Conservation (phyloP, 1,140 invertebrate species). For the Drosophila seguyi region DNA sequence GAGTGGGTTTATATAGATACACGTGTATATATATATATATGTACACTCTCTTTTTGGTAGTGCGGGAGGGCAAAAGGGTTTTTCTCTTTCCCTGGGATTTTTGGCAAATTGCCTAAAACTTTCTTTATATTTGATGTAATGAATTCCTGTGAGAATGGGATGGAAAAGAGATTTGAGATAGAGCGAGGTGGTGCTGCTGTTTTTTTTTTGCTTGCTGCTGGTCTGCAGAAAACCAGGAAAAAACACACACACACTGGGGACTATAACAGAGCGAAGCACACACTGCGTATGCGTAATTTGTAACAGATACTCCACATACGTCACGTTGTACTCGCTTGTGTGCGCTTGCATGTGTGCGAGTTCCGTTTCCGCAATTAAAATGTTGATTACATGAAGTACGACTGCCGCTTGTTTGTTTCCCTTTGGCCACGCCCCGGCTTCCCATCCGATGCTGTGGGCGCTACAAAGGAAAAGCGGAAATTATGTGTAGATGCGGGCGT, state of each 20-base stretch:
- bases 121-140: constrained; percentile 82
- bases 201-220: constrained; percentile 53
- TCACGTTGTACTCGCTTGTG: constrained; percentile 9
- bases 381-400: constrained; percentile 83
- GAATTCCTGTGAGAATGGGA: constrained; percentile 58
- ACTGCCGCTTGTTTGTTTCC: constrained; percentile 81
- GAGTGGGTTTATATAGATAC: constrained; percentile 34
- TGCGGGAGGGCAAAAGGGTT: constrained; percentile 9
- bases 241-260: constrained; percentile 1
- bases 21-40: constrained; percentile 13
- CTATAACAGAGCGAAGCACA: constrained; percentile 28
- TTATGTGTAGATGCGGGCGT: constrained; percentile 77
- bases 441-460: constrained; percentile 58
- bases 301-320: constrained; percentile 62
- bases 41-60: constrained; percentile 7
- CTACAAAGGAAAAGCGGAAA: constrained; percentile 80
- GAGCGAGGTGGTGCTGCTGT: background rate
- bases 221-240: constrained; percentile 11
- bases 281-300: constrained; percentile 78
- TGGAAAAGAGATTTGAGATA: constrained; percentile 54
- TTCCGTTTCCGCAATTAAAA: constrained; percentile 82
- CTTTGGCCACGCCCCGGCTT: constrained; percentile 30
- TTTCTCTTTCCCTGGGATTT: constrained; percentile 25
- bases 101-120: constrained; percentile 82
- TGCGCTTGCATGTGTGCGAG: constrained; percentile 60